A percentile compares a stretch with the other conserved stretches of the same genome.
Conservation (phyloP, 2,113 vertebrate species). For the Oostethus manadensis region DNA sequence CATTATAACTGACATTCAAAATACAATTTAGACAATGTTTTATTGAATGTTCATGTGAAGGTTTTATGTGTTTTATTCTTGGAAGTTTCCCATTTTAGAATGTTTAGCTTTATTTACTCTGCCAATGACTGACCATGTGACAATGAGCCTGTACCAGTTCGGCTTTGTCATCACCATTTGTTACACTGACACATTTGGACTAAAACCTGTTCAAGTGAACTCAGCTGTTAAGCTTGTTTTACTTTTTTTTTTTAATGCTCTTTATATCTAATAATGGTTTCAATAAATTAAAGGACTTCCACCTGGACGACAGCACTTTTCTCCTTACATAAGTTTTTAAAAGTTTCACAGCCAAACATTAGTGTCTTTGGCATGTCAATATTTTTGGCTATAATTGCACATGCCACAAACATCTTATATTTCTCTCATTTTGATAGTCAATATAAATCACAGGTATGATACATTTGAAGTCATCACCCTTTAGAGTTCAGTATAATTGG, state of each 20-base stretch:
- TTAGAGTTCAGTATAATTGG: no score
- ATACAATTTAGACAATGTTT: conserved; percentile 51
- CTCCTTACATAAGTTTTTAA: neutral
- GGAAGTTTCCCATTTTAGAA: conserved; percentile 57
- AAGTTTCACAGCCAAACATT: neutral
- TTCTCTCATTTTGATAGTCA: no score
- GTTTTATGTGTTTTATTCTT: conserved; percentile 40
- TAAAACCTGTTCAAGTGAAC: conserved; percentile 42
- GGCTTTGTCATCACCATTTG: conserved; percentile 51
- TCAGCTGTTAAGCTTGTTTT: conserved; percentile 38
- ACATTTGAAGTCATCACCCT: no score
- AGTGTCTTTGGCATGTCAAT: no score
- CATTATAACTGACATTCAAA: conserved; percentile 51
- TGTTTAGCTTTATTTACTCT: conserved; percentile 43
- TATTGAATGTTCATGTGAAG: conserved; percentile 61
- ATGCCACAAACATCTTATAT: neutral
- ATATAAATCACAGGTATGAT: no score
- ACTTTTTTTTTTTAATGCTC: conserved; percentile 23
- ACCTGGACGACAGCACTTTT: neutral
- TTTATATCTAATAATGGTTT: conserved; percentile 28
- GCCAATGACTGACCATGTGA: conserved; percentile 19
- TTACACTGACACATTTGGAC: conserved; percentile 30
- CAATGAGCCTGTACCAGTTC: conserved; percentile 45
- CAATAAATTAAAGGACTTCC: conserved; percentile 24
- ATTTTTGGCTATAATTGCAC: no score